phyloP scores from a whole-genome alignment of 35 echinoderm and acorn worm species.

The Diadema setosum region DNA sequence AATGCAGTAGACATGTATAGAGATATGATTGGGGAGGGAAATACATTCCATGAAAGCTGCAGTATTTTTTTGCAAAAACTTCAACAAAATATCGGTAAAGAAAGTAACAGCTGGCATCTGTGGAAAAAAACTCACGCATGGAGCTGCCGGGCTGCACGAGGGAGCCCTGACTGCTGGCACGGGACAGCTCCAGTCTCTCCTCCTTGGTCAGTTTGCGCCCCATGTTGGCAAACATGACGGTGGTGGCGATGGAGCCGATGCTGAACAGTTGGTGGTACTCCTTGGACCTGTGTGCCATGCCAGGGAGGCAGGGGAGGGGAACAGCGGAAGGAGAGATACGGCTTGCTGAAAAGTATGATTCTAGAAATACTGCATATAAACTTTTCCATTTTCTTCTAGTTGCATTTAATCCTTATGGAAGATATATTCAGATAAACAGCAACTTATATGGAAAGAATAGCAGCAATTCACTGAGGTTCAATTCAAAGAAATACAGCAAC shows the following conservation, averaged over 20 bases:
- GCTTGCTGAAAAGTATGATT: background rate
- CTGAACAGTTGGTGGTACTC: slow-evolving; percentile 94
- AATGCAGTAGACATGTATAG: no score
- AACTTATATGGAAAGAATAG: no score
- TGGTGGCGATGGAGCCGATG: slow-evolving; percentile 71
- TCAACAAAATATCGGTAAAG: no score
- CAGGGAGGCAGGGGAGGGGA: background rate
- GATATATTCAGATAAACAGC: no score
- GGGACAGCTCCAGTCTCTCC: slow-evolving; percentile 76
- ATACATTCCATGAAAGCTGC: no score
- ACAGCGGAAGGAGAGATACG: background rate
- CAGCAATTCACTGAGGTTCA: no score
- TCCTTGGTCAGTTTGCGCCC: slow-evolving; percentile 87
- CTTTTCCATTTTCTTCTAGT: no score
- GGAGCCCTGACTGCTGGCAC: slow-evolving; percentile 85
- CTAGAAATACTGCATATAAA: background rate
- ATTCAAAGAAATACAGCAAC: no score
- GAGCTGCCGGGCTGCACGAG: slow-evolving; percentile 79
- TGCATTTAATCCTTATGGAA: no score
- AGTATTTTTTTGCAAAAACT: no score
- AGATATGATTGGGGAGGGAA: no score
- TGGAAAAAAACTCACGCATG: slow-evolving; percentile 88
- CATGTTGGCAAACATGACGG: slow-evolving; percentile 71
- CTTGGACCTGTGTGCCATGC: slow-evolving; percentile 47
- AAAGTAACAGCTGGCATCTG: no score